These are phyloP conservation scores for Talpa occidentalis DNA, from an alignment of 2,113 vertebrate genomes.

Conservation along the genomic window DNA sequence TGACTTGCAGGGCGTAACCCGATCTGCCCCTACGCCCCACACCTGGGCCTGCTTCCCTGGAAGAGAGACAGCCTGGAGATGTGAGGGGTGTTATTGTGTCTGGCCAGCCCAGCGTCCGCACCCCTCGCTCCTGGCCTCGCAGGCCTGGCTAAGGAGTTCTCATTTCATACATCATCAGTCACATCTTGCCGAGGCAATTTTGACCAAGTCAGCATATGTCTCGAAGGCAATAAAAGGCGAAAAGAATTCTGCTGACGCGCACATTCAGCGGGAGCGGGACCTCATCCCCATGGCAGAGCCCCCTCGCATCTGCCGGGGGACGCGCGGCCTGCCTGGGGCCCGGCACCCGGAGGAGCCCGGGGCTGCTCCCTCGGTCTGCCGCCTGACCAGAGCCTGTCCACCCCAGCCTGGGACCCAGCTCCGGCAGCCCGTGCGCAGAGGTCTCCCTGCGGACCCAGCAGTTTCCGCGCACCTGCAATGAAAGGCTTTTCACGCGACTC, in stretches of 20 bases:
- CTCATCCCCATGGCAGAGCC: not conserved
- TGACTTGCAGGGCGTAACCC: slow-evolving; percentile 23
- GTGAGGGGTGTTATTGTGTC: slow-evolving; percentile 25
- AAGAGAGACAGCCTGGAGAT: slow-evolving; percentile 46
- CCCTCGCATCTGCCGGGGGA: not conserved
- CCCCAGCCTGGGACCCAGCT: not conserved
- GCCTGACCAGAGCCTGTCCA: not conserved
- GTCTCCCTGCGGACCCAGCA: not conserved
- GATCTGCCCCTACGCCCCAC: slow-evolving; percentile 64
- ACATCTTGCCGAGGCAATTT: slow-evolving; percentile 32
- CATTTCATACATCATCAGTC: slow-evolving; percentile 56
- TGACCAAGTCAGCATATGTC: slow-evolving; percentile 68
- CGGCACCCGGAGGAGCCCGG: not conserved
- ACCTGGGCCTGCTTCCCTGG: slow-evolving; percentile 43
- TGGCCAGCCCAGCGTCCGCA: not conserved
- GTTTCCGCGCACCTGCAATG: not conserved
- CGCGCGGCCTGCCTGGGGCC: not conserved
- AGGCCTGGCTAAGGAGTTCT: not conserved
- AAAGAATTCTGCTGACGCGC: slow-evolving; percentile 65
- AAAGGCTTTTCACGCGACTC: not conserved
- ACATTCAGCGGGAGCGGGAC: not conserved
- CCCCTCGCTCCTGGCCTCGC: not conserved
- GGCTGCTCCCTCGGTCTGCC: not conserved
- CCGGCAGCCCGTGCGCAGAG: not conserved
- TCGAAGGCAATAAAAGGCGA: slow-evolving; percentile 64